Conservation (phyloP, 2,888 invertebrate genomes). For the Eretmocerus hayati region DNA sequence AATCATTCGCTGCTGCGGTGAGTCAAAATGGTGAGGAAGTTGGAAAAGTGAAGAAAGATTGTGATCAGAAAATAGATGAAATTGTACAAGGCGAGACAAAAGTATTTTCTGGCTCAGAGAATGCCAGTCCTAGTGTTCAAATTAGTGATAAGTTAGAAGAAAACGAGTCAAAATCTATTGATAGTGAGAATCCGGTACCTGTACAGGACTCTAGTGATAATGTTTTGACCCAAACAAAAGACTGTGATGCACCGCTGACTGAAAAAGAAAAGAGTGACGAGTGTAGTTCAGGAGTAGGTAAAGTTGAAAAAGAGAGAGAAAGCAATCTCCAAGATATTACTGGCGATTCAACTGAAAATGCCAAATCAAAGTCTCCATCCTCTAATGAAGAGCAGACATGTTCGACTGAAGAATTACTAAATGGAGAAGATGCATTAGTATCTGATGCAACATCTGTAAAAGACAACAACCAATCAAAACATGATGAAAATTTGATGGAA, state of each 20-base stretch:
- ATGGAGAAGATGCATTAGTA: too few relatives aligned
- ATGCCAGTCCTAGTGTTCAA: neutral
- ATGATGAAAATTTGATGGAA: neutral
- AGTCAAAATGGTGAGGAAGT: constrained; percentile 1
- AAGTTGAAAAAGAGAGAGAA: too few relatives aligned
- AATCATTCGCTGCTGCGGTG: neutral
- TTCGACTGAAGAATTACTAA: too few relatives aligned
- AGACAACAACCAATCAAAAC: too few relatives aligned
- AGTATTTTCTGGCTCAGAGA: too few relatives aligned
- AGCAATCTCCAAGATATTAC: neutral
- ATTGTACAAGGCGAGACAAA: constrained; percentile 2
- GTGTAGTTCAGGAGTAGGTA: too few relatives aligned
- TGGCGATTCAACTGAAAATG: neutral
- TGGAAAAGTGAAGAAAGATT: too few relatives aligned
- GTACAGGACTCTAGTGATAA: neutral
- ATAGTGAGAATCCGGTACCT: too few relatives aligned
- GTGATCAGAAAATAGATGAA: neutral
- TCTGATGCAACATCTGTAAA: too few relatives aligned
- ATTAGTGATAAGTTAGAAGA: neutral
- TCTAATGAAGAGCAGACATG: too few relatives aligned
- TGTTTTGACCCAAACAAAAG: constrained; percentile 9
- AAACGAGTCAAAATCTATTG: too few relatives aligned
- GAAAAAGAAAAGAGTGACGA: neutral
- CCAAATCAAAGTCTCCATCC: too few relatives aligned
- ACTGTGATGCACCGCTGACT: constrained; percentile 10